Evolutionary conservation across 2,113 vertebrate genomes (phyloP).

Genomic region (Grallaria varia): DNA sequence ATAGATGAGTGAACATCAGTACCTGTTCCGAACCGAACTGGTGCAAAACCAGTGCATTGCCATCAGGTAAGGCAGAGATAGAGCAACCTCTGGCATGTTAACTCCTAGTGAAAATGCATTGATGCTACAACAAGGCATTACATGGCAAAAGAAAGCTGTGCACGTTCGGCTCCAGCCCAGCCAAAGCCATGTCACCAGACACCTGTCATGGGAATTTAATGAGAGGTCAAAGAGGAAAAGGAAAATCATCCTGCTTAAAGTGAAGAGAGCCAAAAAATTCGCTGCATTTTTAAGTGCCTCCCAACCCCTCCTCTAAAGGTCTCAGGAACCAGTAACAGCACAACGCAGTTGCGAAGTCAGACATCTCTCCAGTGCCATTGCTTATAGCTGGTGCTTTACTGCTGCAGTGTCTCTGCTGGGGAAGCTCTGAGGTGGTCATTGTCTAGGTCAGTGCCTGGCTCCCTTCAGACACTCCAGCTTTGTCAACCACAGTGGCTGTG

Average conservation of each 20-base stretch:
- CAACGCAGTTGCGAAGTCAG: not conserved
- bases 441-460: not conserved
- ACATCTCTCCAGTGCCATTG: not conserved
- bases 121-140: not conserved
- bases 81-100: not conserved
- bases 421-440: not conserved
- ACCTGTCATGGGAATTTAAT: not conserved
- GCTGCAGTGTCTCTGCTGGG: not conserved
- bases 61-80: not conserved
- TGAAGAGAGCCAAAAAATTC: not conserved
- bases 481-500: not conserved
- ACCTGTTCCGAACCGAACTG: not conserved
- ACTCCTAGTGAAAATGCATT: not conserved
- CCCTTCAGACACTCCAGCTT: not conserved
- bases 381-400: not conserved
- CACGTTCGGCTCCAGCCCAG: no score
- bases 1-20: not conserved
- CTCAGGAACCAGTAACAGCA: not conserved
- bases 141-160: not conserved
- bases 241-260: not conserved
- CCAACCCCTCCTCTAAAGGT: rapidly evolving
- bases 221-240: not conserved
- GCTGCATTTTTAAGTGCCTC: not conserved
- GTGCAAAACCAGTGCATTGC: not conserved
- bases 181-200: no score